A percentile compares a stretch with the other conserved stretches of the same genome.
phyloP scores from a whole-genome alignment of 2,797 vertebrate species.

The Falco cherrug region DNA sequence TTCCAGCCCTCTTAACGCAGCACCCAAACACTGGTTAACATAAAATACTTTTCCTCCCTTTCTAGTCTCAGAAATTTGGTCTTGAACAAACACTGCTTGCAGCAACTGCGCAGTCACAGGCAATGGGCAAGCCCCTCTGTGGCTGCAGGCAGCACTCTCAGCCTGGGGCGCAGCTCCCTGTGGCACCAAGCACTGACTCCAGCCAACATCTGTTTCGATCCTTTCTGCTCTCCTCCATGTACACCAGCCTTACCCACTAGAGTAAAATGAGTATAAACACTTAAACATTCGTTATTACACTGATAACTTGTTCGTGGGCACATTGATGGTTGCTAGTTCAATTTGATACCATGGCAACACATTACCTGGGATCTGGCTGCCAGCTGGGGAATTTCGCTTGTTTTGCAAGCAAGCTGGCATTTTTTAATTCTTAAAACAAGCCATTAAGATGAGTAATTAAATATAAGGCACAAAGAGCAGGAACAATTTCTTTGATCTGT shows the following conservation, averaged over 20 bases:
- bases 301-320: background rate
- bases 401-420: background rate
- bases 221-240: background rate
- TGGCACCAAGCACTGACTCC: accelerated
- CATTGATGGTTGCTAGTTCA: accelerated
- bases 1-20: background rate
- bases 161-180: background rate
- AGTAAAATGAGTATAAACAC: background rate
- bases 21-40: background rate
- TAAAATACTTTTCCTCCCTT: background rate
- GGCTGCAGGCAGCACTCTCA: background rate
- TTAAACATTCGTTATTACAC: background rate
- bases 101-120: accelerated
- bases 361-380: background rate
- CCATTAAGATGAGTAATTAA: background rate
- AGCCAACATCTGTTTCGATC: background rate
- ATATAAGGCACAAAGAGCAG: background rate
- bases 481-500: background rate
- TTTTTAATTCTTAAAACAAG: background rate
- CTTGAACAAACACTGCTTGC: background rate
- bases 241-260: accelerated
- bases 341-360: background rate
- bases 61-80: background rate
- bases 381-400: background rate
- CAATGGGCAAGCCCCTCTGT: background rate